These are phyloP conservation scores for Corvus cornix DNA, from an alignment of 2,113 vertebrate species.

Conservation along the genomic window DNA sequence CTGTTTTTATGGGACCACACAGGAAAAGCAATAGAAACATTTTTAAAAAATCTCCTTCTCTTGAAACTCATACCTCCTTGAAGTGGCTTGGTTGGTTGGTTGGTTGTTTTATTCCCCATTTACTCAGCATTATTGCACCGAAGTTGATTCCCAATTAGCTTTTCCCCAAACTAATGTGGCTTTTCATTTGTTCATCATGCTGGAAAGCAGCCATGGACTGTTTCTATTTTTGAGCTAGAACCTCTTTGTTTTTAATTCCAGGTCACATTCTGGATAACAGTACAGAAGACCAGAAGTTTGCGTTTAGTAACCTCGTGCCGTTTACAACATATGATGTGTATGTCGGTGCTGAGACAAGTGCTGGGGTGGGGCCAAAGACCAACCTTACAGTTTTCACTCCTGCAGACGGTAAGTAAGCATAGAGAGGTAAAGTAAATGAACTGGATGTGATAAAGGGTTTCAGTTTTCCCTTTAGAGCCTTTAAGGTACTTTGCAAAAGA, in stretches of 20 bases:
- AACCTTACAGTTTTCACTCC: slow-evolving; percentile 80
- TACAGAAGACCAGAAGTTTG: slow-evolving; percentile 84
- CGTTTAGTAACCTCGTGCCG: slow-evolving; percentile 82
- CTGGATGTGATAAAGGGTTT: background rate
- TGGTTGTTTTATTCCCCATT: background rate
- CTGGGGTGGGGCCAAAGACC: slow-evolving; percentile 85
- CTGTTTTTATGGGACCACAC: background rate
- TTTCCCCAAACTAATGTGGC: background rate
- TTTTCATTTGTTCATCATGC: background rate
- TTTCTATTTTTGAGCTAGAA: background rate
- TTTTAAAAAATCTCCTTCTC: background rate
- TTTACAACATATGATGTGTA: slow-evolving; percentile 81
- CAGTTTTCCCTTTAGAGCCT: background rate
- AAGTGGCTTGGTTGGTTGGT: background rate
- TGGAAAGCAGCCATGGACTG: background rate
- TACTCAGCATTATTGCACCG: background rate
- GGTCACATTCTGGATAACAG: slow-evolving; percentile 87
- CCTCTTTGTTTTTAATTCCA: slow-evolving; percentile 41
- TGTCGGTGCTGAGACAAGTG: slow-evolving; percentile 85
- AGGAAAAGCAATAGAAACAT: background rate
- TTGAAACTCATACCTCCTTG: background rate
- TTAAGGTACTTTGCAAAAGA: background rate
- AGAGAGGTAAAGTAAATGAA: background rate
- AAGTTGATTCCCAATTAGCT: background rate
- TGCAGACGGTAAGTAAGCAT: slow-evolving; percentile 80